A percentile compares a stretch with the other conserved stretches of the same genome.
Evolutionary conservation across 2,797 vertebrate species (phyloP).

Genomic region (Sciaenops ocellatus): DNA sequence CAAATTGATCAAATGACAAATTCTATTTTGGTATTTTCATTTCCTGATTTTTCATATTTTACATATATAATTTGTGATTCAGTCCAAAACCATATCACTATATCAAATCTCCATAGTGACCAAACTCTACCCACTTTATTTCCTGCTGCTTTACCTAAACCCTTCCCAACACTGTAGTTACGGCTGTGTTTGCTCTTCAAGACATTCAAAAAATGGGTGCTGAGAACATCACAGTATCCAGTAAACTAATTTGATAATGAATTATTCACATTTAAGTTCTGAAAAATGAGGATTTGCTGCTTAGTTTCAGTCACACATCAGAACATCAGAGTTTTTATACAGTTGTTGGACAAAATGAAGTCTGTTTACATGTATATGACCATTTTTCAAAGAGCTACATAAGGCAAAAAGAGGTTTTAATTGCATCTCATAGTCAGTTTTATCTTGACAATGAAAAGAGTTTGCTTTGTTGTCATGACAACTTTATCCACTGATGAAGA

Average conservation of each 20-base stretch:
- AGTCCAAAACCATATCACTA: neutral
- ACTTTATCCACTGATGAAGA: neutral
- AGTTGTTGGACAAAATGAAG: no score
- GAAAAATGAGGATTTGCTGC: neutral
- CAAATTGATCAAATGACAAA: neutral
- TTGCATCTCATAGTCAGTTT: no score
- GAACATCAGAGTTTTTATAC: no score
- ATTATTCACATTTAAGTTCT: neutral
- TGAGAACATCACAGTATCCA: no score
- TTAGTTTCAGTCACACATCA: neutral
- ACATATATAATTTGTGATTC: neutral
- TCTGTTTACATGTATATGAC: no score
- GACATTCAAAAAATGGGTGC: neutral
- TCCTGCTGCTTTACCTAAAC: neutral
- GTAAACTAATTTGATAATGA: neutral
- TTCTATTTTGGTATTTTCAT: neutral
- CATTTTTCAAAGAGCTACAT: neutral
- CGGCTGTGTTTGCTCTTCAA: neutral
- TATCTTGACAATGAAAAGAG: neutral
- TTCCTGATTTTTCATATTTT: neutral
- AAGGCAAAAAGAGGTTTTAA: neutral
- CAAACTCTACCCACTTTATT: neutral
- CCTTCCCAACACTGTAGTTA: neutral
- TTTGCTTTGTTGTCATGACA: neutral
- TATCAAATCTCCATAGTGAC: neutral